Conservation (phyloP, 2,113 vertebrate genomes). For the Tragelaphus scriptus region DNA sequence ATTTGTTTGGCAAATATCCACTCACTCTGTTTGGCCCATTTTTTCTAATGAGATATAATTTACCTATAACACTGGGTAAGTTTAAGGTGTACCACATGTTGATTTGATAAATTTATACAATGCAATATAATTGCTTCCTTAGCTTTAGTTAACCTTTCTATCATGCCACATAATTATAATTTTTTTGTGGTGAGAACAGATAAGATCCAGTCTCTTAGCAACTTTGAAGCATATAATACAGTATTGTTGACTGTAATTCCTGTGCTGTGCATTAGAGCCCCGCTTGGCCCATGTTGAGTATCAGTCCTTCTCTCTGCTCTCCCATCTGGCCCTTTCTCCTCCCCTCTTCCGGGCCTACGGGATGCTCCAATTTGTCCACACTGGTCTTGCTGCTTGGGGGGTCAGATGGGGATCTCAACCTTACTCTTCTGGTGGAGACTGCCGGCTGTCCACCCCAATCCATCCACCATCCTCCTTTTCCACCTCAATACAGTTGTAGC, state of each 20-base stretch:
- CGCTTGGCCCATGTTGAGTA: too few species aligned
- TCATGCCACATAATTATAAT: background rate
- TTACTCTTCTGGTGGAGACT: background rate
- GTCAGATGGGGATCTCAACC: background rate
- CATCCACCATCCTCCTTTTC: background rate
- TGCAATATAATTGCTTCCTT: background rate
- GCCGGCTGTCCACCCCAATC: background rate
- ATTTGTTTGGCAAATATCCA: background rate
- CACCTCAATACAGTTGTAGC: background rate
- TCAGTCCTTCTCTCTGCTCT: background rate
- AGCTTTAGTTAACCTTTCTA: background rate
- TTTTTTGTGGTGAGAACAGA: background rate
- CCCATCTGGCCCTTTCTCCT: background rate
- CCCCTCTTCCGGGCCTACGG: rapidly evolving
- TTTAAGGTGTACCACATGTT: background rate
- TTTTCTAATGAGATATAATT: background rate
- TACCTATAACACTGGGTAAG: background rate
- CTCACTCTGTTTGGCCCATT: background rate
- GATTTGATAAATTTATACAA: background rate
- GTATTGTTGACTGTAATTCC: background rate
- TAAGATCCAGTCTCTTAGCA: background rate
- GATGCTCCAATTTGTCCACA: background rate
- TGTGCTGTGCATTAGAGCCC: too few species aligned
- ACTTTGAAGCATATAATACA: background rate
- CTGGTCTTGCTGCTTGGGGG: background rate